Evolutionary conservation across 2,888 invertebrate species (phyloP).

Genomic region (Microplitis deprimator): DNA sequence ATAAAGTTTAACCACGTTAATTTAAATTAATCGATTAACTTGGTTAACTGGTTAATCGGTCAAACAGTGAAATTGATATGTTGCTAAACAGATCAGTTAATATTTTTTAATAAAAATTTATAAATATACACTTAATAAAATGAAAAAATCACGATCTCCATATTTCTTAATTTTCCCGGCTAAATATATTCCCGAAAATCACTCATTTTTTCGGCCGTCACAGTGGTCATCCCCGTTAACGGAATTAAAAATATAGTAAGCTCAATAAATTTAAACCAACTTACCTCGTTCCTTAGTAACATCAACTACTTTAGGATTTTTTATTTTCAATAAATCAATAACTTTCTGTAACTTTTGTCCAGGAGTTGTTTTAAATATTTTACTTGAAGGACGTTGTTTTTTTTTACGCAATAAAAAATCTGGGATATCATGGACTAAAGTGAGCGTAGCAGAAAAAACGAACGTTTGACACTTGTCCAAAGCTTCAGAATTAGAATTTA

Average conservation of each 20-base stretch:
- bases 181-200: too few relatives aligned
- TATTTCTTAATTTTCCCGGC: too few relatives aligned
- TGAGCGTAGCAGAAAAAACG: conserved; percentile 97
- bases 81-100: too few relatives aligned
- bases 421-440: conserved; percentile 90
- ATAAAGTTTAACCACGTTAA: too few relatives aligned
- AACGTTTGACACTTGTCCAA: conserved; percentile 86
- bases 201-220: too few relatives aligned
- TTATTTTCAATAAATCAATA: conserved; percentile 86
- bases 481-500: conserved; percentile 81
- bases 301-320: conserved; percentile 93
- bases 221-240: background rate
- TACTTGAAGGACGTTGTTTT: conserved; percentile 70
- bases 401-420: conserved; percentile 78
- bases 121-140: too few relatives aligned
- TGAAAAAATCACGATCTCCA: too few relatives aligned
- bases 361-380: conserved; percentile 78
- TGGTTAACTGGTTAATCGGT: too few relatives aligned
- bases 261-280: conserved; percentile 39
- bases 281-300: conserved; percentile 85
- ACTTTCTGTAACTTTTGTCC: conserved; percentile 84
- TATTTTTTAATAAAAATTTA: too few relatives aligned
- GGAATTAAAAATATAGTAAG: conserved; percentile 21
- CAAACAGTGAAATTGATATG: too few relatives aligned
- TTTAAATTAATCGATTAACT: too few relatives aligned